phyloP scores from a whole-genome alignment of 2,888 invertebrate species.

The Leptopilina myrica region DNA sequence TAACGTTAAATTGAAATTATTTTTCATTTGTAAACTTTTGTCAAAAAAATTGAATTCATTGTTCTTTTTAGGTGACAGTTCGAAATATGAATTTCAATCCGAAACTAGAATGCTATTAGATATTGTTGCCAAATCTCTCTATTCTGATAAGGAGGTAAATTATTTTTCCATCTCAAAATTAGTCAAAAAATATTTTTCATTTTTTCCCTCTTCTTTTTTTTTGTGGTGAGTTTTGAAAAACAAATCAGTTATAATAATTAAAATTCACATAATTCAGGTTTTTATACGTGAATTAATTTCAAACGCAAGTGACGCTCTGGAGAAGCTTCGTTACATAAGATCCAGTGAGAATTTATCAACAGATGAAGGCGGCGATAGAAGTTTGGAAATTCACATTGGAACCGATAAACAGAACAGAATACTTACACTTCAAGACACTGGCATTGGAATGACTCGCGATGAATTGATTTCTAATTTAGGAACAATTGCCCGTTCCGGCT shows the following conservation, averaged over 20 bases:
- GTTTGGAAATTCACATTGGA: conserved; percentile 91
- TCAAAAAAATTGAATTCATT: not conserved
- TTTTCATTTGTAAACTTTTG: too few relatives aligned
- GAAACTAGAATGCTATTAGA: conserved; percentile 97
- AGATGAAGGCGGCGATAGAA: conserved; percentile 80
- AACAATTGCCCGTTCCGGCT: conserved; percentile 97
- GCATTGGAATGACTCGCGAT: conserved; percentile 96
- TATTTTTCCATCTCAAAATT: conserved; percentile 27
- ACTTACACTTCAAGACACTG: conserved; percentile 94
- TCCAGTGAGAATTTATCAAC: conserved; percentile 78
- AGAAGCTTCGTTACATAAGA: conserved; percentile 91
- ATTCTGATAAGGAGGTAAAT: conserved; percentile 95
- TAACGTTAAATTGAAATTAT: too few relatives aligned
- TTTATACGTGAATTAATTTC: conserved; percentile 97
- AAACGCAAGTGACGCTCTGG: conserved; percentile 97
- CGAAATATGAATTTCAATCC: conserved; percentile 95
- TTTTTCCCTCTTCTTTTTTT: not conserved
- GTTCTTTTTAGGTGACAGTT: conserved; percentile 77
- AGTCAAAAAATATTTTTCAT: not conserved
- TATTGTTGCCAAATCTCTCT: conserved; percentile 97
- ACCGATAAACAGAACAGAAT: conserved; percentile 92
- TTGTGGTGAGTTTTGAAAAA: not conserved
- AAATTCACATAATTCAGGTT: conserved; percentile 78
- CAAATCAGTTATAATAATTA: not conserved
- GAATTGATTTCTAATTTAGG: conserved; percentile 95